Percentiles rank a stretch among this genome's conserved stretches.
Evolutionary conservation across 2,888 invertebrate genomes (phyloP).

Genomic region (Protodeltote pygarga): DNA sequence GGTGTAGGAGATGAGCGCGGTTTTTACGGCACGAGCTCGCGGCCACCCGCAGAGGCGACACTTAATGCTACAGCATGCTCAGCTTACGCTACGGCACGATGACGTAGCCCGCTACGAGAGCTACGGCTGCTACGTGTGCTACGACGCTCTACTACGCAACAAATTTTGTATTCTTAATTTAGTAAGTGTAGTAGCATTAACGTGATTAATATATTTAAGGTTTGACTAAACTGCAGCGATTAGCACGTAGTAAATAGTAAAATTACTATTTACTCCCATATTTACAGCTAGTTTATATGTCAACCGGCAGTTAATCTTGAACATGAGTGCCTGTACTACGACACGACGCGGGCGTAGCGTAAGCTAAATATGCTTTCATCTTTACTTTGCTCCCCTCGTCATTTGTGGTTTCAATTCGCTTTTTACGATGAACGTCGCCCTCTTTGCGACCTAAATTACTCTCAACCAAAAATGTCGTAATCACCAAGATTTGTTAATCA

Average conservation of each 20-base stretch:
- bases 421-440: constrained; percentile 79
- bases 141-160: background rate
- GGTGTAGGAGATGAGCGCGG: constrained; percentile 80
- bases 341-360: constrained; percentile 16
- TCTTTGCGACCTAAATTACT: constrained; percentile 73
- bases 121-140: background rate
- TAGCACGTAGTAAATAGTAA: too few species aligned
- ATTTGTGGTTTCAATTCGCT: constrained; percentile 86
- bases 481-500: constrained; percentile 39
- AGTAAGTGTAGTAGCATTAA: too few species aligned
- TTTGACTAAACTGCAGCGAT: too few species aligned
- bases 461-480: constrained; percentile 65
- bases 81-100: constrained; percentile 33
- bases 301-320: too few species aligned
- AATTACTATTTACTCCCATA: too few species aligned
- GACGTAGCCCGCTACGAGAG: constrained; percentile 14
- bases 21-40: constrained; percentile 84
- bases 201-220: too few species aligned
- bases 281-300: too few species aligned
- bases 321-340: too few species aligned
- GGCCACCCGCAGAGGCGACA: constrained; percentile 83
- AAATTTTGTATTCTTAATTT: background rate
- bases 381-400: constrained; percentile 70
- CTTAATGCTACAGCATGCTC: constrained; percentile 54
- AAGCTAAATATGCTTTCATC: constrained; percentile 30